Percentiles rank a stretch among this genome's conserved stretches.
Conservation (phyloP, 2,113 vertebrate species). For the Odocoileus virginianus region DNA sequence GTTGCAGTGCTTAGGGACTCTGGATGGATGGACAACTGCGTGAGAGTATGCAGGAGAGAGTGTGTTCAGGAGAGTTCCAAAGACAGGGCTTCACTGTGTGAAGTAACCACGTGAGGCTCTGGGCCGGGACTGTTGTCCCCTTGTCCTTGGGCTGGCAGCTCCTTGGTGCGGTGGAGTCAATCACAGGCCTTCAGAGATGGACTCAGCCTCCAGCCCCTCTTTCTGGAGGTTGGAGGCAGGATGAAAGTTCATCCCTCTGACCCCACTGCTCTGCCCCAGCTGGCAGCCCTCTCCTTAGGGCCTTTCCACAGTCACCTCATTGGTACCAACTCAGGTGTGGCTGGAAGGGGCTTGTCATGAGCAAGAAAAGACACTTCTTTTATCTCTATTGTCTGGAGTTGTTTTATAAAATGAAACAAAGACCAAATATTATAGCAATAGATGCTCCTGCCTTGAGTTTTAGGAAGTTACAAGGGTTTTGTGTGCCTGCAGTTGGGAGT, state of each 20-base stretch:
- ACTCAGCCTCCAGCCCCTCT: not conserved
- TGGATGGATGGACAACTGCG: not conserved
- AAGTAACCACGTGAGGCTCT: rapidly evolving
- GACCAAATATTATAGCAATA: not conserved
- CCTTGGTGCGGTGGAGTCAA: not conserved
- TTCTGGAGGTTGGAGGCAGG: not conserved
- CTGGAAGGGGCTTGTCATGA: not conserved
- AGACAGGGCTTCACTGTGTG: not conserved
- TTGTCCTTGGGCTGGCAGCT: rapidly evolving
- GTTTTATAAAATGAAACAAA: not conserved
- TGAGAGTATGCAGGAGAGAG: not conserved
- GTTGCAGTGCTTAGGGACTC: not conserved
- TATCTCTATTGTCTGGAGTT: not conserved
- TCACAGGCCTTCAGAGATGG: not conserved
- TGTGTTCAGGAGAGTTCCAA: not conserved
- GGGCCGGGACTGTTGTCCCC: rapidly evolving
- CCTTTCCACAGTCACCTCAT: not conserved
- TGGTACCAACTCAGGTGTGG: not conserved
- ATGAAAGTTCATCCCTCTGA: too few species aligned
- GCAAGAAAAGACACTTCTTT: not conserved
- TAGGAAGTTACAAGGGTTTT: not conserved
- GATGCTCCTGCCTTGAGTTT: not conserved
- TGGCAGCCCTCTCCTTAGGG: not conserved
- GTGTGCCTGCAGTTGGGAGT: not conserved
- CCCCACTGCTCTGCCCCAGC: not conserved